Percentiles rank a stretch among this genome's conserved stretches.
These are phyloP conservation scores for Cosmorhoe ocellata DNA, from an alignment of 2,888 invertebrate genomes.

Conservation along the genomic window DNA sequence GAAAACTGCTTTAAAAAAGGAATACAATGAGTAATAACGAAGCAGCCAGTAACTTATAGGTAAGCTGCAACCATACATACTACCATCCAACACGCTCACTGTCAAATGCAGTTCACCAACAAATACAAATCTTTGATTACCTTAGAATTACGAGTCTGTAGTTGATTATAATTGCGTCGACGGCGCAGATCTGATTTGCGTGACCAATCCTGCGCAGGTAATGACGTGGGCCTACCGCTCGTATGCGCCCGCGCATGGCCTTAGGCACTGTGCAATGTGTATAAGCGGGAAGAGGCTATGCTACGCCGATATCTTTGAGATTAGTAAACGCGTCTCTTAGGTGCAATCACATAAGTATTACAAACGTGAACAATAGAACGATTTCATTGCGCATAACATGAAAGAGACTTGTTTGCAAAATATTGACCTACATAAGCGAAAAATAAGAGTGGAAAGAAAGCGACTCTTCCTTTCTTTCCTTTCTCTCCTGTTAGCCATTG, in stretches of 20 bases:
- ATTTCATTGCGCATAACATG: no score
- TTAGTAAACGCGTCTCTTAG: no score
- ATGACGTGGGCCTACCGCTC: constrained; percentile 70
- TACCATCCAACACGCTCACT: constrained; percentile 18
- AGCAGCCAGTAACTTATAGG: no score
- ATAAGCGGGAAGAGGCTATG: background rate
- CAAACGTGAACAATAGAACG: no score
- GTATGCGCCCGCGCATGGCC: constrained; percentile 40
- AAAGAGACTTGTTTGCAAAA: no score
- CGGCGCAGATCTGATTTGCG: constrained; percentile 77
- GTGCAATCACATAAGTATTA: no score
- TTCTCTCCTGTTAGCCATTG: no score
- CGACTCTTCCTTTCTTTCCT: no score
- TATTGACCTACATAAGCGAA: no score
- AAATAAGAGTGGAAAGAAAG: no score
- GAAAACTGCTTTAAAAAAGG: no score
- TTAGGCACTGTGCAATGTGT: constrained; percentile 5
- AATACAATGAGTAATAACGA: no score
- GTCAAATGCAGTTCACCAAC: constrained; percentile 52
- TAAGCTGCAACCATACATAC: constrained; percentile 3
- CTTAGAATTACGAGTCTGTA: constrained; percentile 77
- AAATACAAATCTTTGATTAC: constrained; percentile 74
- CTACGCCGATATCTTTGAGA: background rate
- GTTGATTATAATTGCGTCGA: constrained; percentile 81
- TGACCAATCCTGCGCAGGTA: constrained; percentile 73